These are phyloP conservation scores for Hylomyscus alleni DNA, from an alignment of 2,797 vertebrate genomes.

Conservation along the genomic window DNA sequence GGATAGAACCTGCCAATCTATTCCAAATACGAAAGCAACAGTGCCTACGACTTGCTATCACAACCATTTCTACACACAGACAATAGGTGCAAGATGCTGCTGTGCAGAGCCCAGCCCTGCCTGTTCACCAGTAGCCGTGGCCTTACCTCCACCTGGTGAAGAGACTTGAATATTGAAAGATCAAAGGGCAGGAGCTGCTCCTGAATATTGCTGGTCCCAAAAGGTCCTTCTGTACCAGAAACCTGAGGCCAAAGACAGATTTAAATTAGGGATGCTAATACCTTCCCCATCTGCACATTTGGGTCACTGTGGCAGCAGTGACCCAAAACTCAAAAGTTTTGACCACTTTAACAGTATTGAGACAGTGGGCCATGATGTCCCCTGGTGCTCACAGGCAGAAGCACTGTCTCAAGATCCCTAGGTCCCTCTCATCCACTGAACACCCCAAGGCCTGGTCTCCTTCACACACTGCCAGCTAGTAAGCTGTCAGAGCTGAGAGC, in stretches of 20 bases:
- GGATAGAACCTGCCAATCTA: neutral
- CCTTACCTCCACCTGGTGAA: constrained; percentile 97
- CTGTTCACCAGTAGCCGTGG: neutral
- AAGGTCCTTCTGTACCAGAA: constrained; percentile 92
- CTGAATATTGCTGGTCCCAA: constrained; percentile 97
- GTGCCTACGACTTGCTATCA: neutral
- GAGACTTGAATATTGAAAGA: constrained; percentile 96
- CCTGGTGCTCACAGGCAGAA: constrained; percentile 83
- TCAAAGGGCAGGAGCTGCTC: constrained; percentile 95
- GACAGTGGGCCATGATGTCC: constrained; percentile 72
- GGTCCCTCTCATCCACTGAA: neutral
- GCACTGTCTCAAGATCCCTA: constrained; percentile 5
- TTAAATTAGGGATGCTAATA: constrained; percentile 55
- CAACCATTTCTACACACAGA: neutral
- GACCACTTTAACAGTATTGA: neutral
- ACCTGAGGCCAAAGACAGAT: constrained; percentile 89
- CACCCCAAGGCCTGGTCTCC: neutral
- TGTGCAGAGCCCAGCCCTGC: neutral
- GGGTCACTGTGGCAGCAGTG: neutral
- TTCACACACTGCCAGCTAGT: neutral
- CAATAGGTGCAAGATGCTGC: neutral
- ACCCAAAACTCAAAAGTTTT: neutral
- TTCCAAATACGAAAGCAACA: neutral
- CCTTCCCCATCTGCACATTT: neutral
- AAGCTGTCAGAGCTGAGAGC: neutral